A percentile compares a stretch with the other conserved stretches of the same genome.
These are phyloP conservation scores for Penaeus chinensis DNA, from an alignment of 1,140 invertebrate species.

Conservation along the genomic window DNA sequence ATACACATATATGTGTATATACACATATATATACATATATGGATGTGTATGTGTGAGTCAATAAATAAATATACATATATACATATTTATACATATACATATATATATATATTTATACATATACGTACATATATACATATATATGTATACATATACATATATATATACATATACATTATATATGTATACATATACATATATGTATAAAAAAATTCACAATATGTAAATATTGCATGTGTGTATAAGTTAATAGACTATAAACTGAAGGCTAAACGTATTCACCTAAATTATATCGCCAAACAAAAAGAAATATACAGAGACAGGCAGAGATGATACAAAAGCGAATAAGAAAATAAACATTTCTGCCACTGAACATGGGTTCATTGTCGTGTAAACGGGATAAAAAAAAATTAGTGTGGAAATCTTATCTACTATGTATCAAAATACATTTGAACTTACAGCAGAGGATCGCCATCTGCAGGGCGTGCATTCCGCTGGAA, in stretches of 20 bases:
- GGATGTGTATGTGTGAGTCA: background rate
- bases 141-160: constrained; percentile 22
- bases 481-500: too few species aligned
- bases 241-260: background rate
- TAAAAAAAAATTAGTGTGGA: too few species aligned
- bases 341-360: too few species aligned
- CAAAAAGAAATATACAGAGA: too few species aligned
- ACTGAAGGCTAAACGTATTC: too few species aligned
- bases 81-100: background rate
- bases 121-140: constrained; percentile 12
- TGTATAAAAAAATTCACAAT: background rate
- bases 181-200: constrained; percentile 31
- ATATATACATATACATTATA: constrained; percentile 32
- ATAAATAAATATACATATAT: background rate
- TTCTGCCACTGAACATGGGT: too few species aligned
- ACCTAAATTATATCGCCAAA: too few species aligned
- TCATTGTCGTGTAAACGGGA: too few species aligned
- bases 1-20: constrained; percentile 25
- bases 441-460: too few species aligned
- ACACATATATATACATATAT: background rate
- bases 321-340: too few species aligned
- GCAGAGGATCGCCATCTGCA: too few species aligned
- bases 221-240: background rate
- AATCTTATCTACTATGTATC: too few species aligned
- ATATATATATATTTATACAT: constrained; percentile 3